Conservation (phyloP, 2,797 vertebrate species). For the Eupleurogrammus muticus region DNA sequence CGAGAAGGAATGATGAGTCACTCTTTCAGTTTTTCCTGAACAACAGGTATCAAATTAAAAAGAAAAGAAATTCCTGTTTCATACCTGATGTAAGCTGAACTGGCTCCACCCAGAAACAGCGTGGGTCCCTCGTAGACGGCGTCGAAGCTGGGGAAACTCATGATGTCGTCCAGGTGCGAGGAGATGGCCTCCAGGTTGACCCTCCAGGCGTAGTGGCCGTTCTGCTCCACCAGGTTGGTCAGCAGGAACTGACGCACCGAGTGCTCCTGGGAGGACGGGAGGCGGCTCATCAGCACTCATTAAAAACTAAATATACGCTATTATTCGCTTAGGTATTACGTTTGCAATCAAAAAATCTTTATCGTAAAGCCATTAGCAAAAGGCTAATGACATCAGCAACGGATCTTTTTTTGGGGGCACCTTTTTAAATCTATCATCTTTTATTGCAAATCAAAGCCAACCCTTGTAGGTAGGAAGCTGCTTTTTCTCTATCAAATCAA, state of each 20-base stretch:
- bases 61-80: neutral
- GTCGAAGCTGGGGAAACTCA: conserved; percentile 88
- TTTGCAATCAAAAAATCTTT: too few species aligned
- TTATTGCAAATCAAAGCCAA: too few species aligned
- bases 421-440: too few species aligned
- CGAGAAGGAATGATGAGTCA: neutral
- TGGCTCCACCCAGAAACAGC: conserved; percentile 93
- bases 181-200: conserved; percentile 92
- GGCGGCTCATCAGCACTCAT: neutral
- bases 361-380: too few species aligned
- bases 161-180: conserved; percentile 85
- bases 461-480: too few species aligned
- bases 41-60: too few species aligned
- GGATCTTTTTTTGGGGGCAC: too few species aligned
- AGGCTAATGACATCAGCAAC: too few species aligned
- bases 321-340: too few species aligned
- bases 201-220: conserved; percentile 89
- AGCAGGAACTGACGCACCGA: conserved; percentile 91
- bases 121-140: conserved; percentile 86
- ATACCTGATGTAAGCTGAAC: conserved; percentile 93
- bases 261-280: conserved; percentile 78
- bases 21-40: too few species aligned
- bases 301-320: conserved; percentile 2
- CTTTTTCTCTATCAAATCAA: too few species aligned
- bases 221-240: conserved; percentile 91